Evolutionary conservation across 1,140 invertebrate species (phyloP), one percentile per base, ranked within the genome.

Genomic region (Euura saliciscinereae): DNA sequence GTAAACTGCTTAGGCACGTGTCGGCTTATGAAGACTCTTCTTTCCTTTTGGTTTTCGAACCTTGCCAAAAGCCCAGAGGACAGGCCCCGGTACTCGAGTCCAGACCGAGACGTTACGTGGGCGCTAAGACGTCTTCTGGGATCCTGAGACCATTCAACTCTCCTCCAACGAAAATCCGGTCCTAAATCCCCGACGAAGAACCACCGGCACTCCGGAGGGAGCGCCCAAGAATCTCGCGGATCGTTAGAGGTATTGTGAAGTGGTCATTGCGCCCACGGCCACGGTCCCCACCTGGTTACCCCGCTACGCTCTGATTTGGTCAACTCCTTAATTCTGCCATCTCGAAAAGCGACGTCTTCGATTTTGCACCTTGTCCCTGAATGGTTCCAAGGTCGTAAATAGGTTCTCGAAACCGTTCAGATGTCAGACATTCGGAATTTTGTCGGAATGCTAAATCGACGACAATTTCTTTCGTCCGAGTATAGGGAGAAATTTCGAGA

Each of bases 171-270:
- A 59, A 59, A 59, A 59, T 59, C 51, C 51, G 51, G 51, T 59
- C 51, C 13, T 59, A 59, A 59, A 59, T 59, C 51, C 51, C 13
- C 51, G 51, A 59, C 51, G 51, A n/a, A n/a, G 13, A 8, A n/a
- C 51, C 51, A n/a, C 5, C 13, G 8, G 8, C 10, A 59, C 51
- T 3, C 10, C 5, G 68, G 65, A 68, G 68, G 69, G 66, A 69
- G 68, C 73, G 71, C 10, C 69, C 51, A 71, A 71, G 59, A 72
- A 73, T 70, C 74, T 76, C 75, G 70, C 74, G 71, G 78, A 77
- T 80, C 79, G 76, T 80, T 77, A 78, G 78, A 78, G 78, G 76
- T 77, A 81, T 82, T 78, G 80, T 78, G 78, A 72, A 74, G 75
- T 75, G 74, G 78, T 75, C 77, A 76, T 78, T 68, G 74, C 74